phyloP scores from a whole-genome alignment of 1,140 invertebrate genomes.

The Propsilocerus akamusi region DNA sequence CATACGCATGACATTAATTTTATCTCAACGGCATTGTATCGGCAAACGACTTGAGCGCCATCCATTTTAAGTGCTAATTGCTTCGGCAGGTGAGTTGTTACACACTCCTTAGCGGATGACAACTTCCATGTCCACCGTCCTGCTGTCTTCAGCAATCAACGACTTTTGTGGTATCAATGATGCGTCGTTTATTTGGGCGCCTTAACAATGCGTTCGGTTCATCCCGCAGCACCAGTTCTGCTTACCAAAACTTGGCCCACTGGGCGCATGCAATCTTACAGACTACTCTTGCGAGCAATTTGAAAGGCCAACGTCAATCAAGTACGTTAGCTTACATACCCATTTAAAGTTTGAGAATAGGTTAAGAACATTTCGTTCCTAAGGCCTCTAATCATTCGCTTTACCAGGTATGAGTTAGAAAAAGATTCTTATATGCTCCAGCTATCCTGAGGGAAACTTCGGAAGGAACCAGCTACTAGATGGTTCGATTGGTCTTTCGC shows the following conservation, averaged over 20 bases:
- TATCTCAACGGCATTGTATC: conserved; percentile 40
- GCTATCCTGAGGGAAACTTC: conserved; percentile 83
- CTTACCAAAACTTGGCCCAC: conserved; percentile 84
- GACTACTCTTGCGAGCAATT: background rate
- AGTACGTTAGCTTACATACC: conserved; percentile 55
- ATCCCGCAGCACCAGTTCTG: conserved; percentile 81
- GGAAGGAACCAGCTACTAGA: conserved; percentile 81
- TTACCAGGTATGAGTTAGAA: conserved; percentile 46
- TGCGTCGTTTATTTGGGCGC: conserved; percentile 34
- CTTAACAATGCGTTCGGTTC: conserved; percentile 58
- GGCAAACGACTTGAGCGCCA: conserved; percentile 60
- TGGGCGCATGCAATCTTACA: conserved; percentile 37
- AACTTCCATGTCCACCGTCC: conserved; percentile 82
- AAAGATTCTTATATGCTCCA: conserved; percentile 26
- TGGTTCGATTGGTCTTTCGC: conserved; percentile 87
- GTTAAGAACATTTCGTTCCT: conserved; percentile 57
- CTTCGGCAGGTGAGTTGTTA: conserved; percentile 80
- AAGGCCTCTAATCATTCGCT: conserved; percentile 76
- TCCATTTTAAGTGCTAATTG: conserved; percentile 83
- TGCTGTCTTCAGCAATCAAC: conserved; percentile 71
- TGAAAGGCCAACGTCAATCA: conserved; percentile 18
- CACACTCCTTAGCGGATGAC: conserved; percentile 78
- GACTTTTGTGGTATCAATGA: conserved; percentile 62
- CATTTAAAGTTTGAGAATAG: conserved; percentile 85
- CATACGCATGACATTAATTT: conserved; percentile 14